Percentiles rank a stretch among this genome's conserved stretches.
These are phyloP conservation scores for Puntigrus tetrazona DNA, from an alignment of 2,113 vertebrate genomes.

Conservation along the genomic window DNA sequence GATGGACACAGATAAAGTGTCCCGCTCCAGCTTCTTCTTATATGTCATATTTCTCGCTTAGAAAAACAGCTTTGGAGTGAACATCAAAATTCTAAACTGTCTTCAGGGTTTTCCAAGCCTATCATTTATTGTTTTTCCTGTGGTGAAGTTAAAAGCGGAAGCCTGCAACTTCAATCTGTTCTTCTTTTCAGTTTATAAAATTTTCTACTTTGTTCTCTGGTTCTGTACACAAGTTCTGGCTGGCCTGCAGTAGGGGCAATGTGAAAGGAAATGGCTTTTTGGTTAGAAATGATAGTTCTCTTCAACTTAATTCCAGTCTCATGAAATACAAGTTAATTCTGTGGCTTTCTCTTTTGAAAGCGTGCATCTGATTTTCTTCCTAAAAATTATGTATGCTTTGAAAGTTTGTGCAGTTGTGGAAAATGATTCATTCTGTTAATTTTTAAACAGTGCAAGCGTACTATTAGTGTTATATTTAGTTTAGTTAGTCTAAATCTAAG, in stretches of 20 bases:
- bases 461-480: no score
- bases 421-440: no score
- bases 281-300: neutral
- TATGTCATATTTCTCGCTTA: slow-evolving; percentile 11
- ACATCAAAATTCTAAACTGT: slow-evolving; percentile 26
- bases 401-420: no score
- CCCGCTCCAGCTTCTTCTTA: slow-evolving; percentile 37
- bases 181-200: neutral
- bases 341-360: no score
- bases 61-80: slow-evolving; percentile 20
- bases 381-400: no score
- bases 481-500: no score
- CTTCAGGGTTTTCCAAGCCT: slow-evolving; percentile 1
- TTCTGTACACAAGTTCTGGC: neutral
- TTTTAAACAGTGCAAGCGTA: no score
- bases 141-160: neutral
- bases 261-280: neutral
- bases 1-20: slow-evolving; percentile 68
- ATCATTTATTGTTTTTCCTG: neutral
- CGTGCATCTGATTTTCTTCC: no score
- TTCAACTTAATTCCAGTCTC: neutral
- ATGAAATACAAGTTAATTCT: neutral
- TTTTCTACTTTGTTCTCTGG: no score
- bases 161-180: neutral
- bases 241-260: neutral